phyloP scores from a whole-genome alignment of 2,797 vertebrate genomes.

The Pantherophis vulpinus region DNA sequence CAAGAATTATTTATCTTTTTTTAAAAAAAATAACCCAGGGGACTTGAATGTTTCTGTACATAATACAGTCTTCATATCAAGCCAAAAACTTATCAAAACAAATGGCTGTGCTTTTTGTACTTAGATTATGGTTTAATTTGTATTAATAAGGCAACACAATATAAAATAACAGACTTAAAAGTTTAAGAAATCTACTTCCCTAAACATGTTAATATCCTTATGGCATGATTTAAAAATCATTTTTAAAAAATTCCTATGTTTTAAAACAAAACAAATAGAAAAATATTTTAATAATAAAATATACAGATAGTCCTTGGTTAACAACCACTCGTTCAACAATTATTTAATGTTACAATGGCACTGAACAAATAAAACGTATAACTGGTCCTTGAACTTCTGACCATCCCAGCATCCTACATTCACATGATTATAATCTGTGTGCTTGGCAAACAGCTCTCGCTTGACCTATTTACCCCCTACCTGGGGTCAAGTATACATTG shows the following conservation, averaged over 20 bases:
- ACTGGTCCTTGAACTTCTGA: neutral
- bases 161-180: neutral
- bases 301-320: neutral
- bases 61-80: slow-evolving; percentile 40
- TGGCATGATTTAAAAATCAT: neutral
- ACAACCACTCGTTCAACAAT: neutral
- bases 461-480: neutral
- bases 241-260: neutral
- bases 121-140: slow-evolving; percentile 34
- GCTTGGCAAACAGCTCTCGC: neutral
- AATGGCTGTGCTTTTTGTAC: slow-evolving; percentile 50
- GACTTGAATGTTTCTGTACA: slow-evolving; percentile 53
- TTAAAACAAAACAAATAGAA: neutral
- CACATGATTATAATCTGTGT: neutral
- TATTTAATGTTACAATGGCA: neutral
- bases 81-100: slow-evolving; percentile 40
- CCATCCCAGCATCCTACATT: neutral
- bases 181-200: neutral
- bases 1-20: slow-evolving; percentile 61
- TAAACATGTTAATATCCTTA: neutral
- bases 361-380: neutral
- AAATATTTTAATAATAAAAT: neutral
- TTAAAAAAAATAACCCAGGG: slow-evolving; percentile 78
- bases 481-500: neutral
- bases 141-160: slow-evolving; percentile 38